Evolutionary conservation across 2,113 vertebrate species (phyloP).

Genomic region (Myiozetetes cayanensis): DNA sequence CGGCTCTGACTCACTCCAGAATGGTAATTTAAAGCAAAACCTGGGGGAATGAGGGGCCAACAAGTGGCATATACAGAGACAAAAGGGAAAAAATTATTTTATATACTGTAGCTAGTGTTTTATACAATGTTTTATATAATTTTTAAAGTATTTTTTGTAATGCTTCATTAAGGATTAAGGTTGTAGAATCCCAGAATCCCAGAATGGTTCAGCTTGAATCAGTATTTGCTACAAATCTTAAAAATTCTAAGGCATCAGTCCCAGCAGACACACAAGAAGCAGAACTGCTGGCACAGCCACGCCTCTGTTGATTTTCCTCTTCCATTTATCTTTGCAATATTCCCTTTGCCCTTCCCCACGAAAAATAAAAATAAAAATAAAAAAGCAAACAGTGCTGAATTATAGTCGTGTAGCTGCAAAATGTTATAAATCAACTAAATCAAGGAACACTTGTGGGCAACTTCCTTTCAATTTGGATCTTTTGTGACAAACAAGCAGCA

Average conservation of each 20-base stretch:
- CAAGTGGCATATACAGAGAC: background rate
- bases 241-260: too few relatives aligned
- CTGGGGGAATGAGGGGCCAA: background rate
- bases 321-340: background rate
- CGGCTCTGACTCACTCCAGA: background rate
- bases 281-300: background rate
- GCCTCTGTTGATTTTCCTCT: background rate
- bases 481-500: background rate
- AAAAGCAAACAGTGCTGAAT: background rate
- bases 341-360: background rate
- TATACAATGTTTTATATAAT: background rate
- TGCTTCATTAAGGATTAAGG: background rate
- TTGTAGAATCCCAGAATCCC: background rate
- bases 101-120: background rate
- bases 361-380: background rate
- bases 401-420: background rate
- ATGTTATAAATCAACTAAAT: background rate
- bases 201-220: background rate
- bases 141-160: background rate
- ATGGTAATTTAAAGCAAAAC: background rate
- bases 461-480: background rate
- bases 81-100: background rate
- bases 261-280: background rate
- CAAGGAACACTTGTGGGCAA: background rate
- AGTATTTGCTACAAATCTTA: too few relatives aligned